Evolutionary conservation across 2,888 invertebrate species (phyloP), one percentile per base, ranked within the genome.

Genomic region (Steromphala cineraria): DNA sequence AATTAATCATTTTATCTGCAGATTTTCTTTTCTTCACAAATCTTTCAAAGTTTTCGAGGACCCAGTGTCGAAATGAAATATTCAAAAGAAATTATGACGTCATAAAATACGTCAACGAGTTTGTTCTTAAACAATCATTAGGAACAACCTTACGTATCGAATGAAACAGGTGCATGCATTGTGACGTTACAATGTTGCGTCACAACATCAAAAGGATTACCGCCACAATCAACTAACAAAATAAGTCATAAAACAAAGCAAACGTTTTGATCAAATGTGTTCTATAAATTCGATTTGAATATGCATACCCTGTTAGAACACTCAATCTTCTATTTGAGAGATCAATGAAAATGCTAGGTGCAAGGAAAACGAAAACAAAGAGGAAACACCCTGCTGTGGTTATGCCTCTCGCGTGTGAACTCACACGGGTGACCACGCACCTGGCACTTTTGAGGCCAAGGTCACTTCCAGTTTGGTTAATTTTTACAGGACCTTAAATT

Each of bases 61-160:
- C 17, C n/a, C n/a, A 52, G 15, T 21, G 15, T 5, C 31, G n/a
- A 53, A 21, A 15, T 17, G 0, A 28, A 56, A 78, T 24, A 75
- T 75, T 24, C 13, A 40, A 21, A 40, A 67, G 56, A 46, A 36
- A 46, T 78, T 24, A 19, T 81, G 40, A 78, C 71, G 78, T 78
- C 81, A 76, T 71, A 53, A n/a, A 56, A 55, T 19, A 56, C 24
- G 75, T 46, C 71, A 76, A 75, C 13, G 19, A 46, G 40, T 80
- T 75, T 78, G 46, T 62, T 67, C 31, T n/a, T 53, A 79, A 53
- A 75, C 81, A 78, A 62, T 71, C 4, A 19, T 17, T 7, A 31
- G 19, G 71, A 71, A 71, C n/a, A 19, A 19, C 40, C 10, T 36
- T 36, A 71, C 40, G 40, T 31, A 36, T 17, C 62, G 62, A 62